Base-by-base conservation (phyloP, 2,888 invertebrate species). In the Rhingia campestris region DNA sequence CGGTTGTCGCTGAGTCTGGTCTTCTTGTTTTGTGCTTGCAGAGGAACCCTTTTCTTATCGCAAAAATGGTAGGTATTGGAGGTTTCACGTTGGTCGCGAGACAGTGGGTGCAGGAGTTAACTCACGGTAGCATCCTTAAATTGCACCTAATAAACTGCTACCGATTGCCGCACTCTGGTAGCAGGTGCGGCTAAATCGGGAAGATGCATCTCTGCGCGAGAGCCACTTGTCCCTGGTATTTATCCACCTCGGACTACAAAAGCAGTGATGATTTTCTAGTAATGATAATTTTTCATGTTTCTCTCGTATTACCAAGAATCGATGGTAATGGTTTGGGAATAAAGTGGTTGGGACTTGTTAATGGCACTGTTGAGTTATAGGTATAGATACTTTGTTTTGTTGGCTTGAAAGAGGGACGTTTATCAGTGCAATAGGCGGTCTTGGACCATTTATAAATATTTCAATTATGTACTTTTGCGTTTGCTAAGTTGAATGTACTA, bases 131-230 rank as follows among this genome's bases (percentile, higher is more conserved):
- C 86, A 80, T 86, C 82, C 80, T 86, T 86, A 86, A 86, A 84
- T 86, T 86, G 86, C 86, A 75, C 81, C 81, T 86, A 81, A 86
- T 86, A 81, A 86, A 86, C 86, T 86, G 86, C 86, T 86, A 84
- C 86, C 86, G 82, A 84, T 81, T 84, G 75, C 59, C 70, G 75
- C 67, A 69, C n/a, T 10, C 9, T 37, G 41, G 30, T 39, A 66
- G 84, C 84, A 84, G 84, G 84, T 84, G 84, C 84, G 66, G 80
- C 66, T 53, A 66, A 72, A 84, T 84, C 84, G 56, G 79, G 66
- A 58, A 61, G 80, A 75, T 39, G 70, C 80, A 84, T 84, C 84
- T 80, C 58, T 61, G 33, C 56, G 63, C 51, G 35, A 72, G n/a
- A 70, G 41, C 10, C 59, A 81, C 69, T 53, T 75, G 33, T 1